These are phyloP conservation scores for Thereva nobilitata DNA, from an alignment of 2,888 invertebrate species.

Conservation along the genomic window DNA sequence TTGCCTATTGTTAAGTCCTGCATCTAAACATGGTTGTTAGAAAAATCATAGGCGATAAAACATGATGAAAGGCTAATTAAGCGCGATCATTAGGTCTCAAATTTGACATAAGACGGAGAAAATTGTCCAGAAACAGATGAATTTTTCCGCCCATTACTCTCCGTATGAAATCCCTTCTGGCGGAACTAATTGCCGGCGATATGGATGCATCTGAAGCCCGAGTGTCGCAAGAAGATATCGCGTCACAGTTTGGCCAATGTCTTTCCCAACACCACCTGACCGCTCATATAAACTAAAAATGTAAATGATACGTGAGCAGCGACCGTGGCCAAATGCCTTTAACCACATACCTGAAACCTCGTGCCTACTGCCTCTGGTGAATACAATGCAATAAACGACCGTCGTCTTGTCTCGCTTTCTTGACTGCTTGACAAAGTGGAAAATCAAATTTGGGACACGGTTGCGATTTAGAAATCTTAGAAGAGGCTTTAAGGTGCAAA, in stretches of 20 bases:
- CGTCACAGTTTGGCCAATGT: constrained; percentile 24
- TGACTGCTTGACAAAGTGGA: constrained; percentile 37
- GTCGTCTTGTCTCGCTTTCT: constrained; percentile 37
- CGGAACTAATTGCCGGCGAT: constrained; percentile 35
- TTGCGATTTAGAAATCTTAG: constrained; percentile 31
- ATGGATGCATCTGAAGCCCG: constrained; percentile 18
- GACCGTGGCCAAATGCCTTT: constrained; percentile 29
- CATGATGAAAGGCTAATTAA: no score
- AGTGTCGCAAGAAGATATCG: constrained; percentile 33
- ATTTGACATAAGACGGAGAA: no score
- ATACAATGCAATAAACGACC: constrained; percentile 33
- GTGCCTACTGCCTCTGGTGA: constrained; percentile 2
- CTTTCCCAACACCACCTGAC: constrained; percentile 18
- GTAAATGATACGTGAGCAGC: constrained; percentile 31
- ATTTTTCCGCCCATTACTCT: constrained; percentile 33
- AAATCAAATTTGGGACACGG: constrained; percentile 36
- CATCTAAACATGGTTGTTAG: no score
- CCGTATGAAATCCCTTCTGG: constrained; percentile 4
- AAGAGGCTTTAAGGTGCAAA: constrained; percentile 22
- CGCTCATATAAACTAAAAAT: constrained; percentile 31
- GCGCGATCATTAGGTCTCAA: no score
- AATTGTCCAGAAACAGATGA: not conserved
- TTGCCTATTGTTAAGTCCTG: no score
- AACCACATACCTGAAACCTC: constrained; percentile 27
- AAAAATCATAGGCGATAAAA: no score